These are phyloP conservation scores for Xenentodon cancila DNA, from an alignment of 2,797 vertebrate genomes.

Conservation along the genomic window DNA sequence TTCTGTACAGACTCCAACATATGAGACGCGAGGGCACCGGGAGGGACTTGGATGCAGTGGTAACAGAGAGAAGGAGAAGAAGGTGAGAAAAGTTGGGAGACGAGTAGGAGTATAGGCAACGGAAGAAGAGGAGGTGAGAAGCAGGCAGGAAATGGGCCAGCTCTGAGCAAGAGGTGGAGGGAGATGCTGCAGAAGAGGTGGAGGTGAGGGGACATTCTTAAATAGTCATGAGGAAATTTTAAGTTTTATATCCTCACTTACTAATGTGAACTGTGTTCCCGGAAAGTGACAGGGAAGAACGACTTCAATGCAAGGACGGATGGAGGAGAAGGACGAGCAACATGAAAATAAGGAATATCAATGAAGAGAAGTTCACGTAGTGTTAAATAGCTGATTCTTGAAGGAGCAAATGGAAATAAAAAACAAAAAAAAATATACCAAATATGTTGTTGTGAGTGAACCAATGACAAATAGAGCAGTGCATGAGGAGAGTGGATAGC, in stretches of 20 bases:
- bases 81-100: no score
- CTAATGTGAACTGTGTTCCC: no score
- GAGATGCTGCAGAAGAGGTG: no score
- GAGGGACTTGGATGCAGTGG: constrained; percentile 37
- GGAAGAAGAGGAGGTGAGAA: no score
- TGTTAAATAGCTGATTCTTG: neutral
- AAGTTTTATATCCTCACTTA: no score
- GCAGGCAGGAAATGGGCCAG: no score
- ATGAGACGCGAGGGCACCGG: constrained; percentile 29
- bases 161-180: no score
- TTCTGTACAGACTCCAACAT: constrained; percentile 69
- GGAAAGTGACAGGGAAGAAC: no score
- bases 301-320: neutral
- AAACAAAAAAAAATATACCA: neutral
- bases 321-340: neutral
- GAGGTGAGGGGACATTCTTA: no score
- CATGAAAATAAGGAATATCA: neutral
- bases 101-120: no score
- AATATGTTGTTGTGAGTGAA: neutral
- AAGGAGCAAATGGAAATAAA: neutral
- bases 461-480: constrained; percentile 13
- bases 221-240: no score
- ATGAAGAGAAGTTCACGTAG: neutral
- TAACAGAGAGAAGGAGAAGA: constrained; percentile 9
- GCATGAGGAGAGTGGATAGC: constrained; percentile 28